Evolutionary conservation across 2,888 invertebrate species (phyloP).

Genomic region (Polyommatus icarus): DNA sequence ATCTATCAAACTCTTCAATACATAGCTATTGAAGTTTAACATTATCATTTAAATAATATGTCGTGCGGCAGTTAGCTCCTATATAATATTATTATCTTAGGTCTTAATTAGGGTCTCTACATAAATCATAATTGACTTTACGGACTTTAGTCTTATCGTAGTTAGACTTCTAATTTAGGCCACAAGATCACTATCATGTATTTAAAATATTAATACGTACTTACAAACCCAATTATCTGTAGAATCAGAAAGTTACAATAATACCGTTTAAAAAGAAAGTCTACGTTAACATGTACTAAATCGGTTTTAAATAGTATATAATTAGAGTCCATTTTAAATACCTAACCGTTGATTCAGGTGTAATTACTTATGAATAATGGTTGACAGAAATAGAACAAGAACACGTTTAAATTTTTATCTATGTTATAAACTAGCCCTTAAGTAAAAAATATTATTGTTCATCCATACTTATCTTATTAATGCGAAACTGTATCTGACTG

Average conservation of each 20-base stretch:
- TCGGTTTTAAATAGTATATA: not conserved
- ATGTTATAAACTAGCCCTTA: not conserved
- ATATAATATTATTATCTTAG: too few relatives aligned
- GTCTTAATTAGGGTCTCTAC: too few relatives aligned
- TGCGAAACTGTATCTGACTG: too few relatives aligned
- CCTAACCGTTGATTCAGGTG: not conserved
- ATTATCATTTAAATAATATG: too few relatives aligned
- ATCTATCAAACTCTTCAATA: too few relatives aligned
- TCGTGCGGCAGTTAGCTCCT: too few relatives aligned
- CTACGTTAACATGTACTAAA: not conserved
- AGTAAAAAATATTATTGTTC: not conserved
- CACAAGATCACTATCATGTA: not conserved
- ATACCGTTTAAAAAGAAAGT: slow-evolving; percentile 9
- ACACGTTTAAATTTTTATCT: not conserved
- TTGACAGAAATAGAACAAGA: not conserved
- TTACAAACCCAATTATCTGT: not conserved
- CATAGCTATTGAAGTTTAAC: too few relatives aligned
- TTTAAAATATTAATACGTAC: not conserved
- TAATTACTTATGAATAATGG: slow-evolving; percentile 3
- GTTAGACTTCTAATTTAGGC: not conserved
- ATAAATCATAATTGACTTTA: too few relatives aligned
- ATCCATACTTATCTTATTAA: too few relatives aligned
- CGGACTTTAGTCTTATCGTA: too few relatives aligned
- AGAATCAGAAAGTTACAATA: slow-evolving; percentile 4
- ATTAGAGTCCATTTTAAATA: slow-evolving; percentile 9